Evolutionary conservation across 2,888 invertebrate species (phyloP).

Genomic region (Buathra laborator): DNA sequence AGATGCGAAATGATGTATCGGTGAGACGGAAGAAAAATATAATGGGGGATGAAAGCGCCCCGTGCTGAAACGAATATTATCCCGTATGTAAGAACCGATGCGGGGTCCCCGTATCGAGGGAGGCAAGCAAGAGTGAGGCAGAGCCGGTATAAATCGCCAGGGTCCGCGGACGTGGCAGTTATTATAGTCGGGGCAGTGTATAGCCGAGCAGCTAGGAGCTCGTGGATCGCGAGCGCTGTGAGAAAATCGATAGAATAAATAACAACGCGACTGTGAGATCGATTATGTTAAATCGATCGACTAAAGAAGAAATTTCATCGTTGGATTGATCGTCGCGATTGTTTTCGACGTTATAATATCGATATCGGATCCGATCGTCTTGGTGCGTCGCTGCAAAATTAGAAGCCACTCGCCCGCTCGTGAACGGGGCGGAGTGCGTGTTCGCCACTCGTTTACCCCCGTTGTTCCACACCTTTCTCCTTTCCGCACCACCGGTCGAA

Average conservation of each 20-base stretch:
- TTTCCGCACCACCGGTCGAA: constrained; percentile 2
- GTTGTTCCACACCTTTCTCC: constrained; percentile 18
- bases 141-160: constrained; percentile 68
- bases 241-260: constrained; percentile 4
- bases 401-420: too few relatives aligned
- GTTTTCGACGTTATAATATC: not conserved
- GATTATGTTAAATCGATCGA: constrained; percentile 4
- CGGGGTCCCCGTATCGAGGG: constrained; percentile 49
- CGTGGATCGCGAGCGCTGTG: constrained; percentile 27
- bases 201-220: constrained; percentile 51
- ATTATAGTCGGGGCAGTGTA: constrained; percentile 63
- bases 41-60: not conserved
- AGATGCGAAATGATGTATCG: not conserved
- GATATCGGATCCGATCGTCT: not conserved
- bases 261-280: not conserved
- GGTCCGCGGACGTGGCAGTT: constrained; percentile 61
- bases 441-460: constrained; percentile 52
- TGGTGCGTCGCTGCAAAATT: not conserved
- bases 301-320: not conserved
- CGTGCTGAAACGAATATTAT: not conserved
- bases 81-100: not conserved
- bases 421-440: constrained; percentile 40
- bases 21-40: not conserved
- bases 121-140: constrained; percentile 51
- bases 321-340: too few relatives aligned